Base-by-base conservation (phyloP, 1,140 invertebrate genomes). In the Heliconius hermathena region DNA sequence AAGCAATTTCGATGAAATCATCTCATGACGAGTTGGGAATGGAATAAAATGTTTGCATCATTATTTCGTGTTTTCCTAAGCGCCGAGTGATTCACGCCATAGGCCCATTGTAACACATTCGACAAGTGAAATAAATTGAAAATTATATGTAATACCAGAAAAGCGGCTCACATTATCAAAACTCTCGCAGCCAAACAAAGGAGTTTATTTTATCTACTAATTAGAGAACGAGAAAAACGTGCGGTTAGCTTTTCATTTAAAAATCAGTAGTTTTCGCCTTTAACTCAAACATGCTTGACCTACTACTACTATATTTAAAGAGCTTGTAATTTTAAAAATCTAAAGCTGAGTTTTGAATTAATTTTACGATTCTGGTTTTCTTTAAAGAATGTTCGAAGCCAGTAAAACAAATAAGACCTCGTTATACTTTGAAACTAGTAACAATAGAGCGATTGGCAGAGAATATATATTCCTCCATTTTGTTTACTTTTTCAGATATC, bases 1-100 rank as follows among this genome's bases (percentile, higher is more conserved):
- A 77, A 77, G 38, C 46, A 41, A 49, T 77, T 76, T 36, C 57
- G 54, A 66, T 38, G 74, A 33, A 77, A 77, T 57, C 76, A 54
- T 77, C 46, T 52, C 29, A 71, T 77, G 26, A 36, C 33, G 46
- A 26, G 60, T 49, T 71, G 66, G 76, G 76, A 79, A 66, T 76
- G 76, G 73, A 81, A 81, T 75, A 80, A 84, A 80, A 79, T 81
- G 73, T 78, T 84, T 78, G 74, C 83, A 81, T 79, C 75, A 82
- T 82, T 86, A 85, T 76, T 81, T 77, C 79, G 78, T 82, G 81
- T 82, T 86, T 84, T 77, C 81, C 73, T 82, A 83, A 81, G 72
- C 82, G 57, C 71, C 73, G 72, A 84, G 74, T 82, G 82, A 85
- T 82, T 82, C 80, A 33, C 49, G 78, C 73, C 78, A 78, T 78